phyloP scores from a whole-genome alignment of 1,140 invertebrate genomes.

The Anastrepha ludens region DNA sequence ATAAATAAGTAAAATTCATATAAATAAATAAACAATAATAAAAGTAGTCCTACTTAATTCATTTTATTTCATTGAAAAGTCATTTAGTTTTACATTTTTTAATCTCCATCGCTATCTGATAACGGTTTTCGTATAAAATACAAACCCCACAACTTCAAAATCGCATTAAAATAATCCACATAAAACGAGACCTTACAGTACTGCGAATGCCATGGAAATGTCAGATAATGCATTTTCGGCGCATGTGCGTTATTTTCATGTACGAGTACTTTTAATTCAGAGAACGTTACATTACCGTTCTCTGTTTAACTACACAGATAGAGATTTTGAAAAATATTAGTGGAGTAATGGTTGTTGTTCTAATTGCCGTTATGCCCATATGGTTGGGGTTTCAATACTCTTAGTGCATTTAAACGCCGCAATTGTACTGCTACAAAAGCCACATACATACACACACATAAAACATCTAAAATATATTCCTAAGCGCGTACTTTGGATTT shows the following conservation, averaged over 20 bases:
- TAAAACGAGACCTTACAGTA: too few species aligned
- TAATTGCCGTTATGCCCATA: neutral
- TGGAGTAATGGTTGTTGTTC: neutral
- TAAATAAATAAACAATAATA: too few species aligned
- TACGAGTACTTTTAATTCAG: neutral
- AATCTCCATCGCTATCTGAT: too few species aligned
- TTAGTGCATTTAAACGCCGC: neutral
- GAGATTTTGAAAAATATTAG: neutral
- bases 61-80: too few species aligned
- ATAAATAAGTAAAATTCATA: too few species aligned
- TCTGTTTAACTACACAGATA: neutral
- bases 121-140: too few species aligned
- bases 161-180: too few species aligned
- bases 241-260: neutral
- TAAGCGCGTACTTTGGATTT: too few species aligned
- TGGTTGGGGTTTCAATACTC: neutral
- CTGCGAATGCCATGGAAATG: neutral
- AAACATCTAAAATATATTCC: too few species aligned
- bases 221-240: neutral
- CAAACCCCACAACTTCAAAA: neutral
- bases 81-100: too few species aligned
- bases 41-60: too few species aligned
- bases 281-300: neutral
- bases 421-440: neutral
- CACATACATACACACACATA: too few species aligned